Base-by-base conservation (phyloP, 1,140 invertebrate genomes). In the Streblospio benedicti region DNA sequence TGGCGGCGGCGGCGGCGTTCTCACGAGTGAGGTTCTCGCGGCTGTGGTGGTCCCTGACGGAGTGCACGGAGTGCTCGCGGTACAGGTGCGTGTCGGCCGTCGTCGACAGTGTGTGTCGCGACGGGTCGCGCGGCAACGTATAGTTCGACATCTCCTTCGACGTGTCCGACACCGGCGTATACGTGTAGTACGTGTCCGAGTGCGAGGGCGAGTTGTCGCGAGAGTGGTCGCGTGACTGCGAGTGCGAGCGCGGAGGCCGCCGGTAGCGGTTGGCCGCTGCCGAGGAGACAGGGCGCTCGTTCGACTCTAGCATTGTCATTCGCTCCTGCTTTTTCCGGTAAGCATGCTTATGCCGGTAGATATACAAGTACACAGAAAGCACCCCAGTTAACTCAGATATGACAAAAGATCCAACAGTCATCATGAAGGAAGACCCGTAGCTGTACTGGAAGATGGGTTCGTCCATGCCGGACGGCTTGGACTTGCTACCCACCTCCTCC, bases 281-380 rank as follows among this genome's bases (percentile, higher is more conserved):
- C 16, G 16, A 31, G 38, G 20, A 20, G 38, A 49, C 60, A 32
- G 54, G 47, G n/a, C 63, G 53, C 53, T 69, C 65, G 58, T 67
- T 67, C 33, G 58, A 52, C 6, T 65, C 53, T 27, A 57, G 20
- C 33, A 54, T 76, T 33, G 69, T 62, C 50, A 69, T 65, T 49
- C 67, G 65, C 53, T 73, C 67, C 56, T 69, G 65, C 61, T 74
- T 74, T 65, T 74, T 74, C 50, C 68, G 57, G 63, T 74, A 71
- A 33, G 69, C 68, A 41, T 74, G 68, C 68, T 74, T 74, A 60
- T 76, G 69, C 27, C 71, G 69, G 27, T 73, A 74, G 58, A 76
- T 76, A 63, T 75, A 76, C 27, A 76, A 61, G 61, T 76, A 76
- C 23, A 76, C 75, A 41, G 73, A 75, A 56, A 76, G 73, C 4